A percentile compares a stretch with the other conserved stretches of the same genome.
Evolutionary conservation across 2,113 vertebrate genomes (phyloP).

Genomic region (Chiloscyllium plagiosum): DNA sequence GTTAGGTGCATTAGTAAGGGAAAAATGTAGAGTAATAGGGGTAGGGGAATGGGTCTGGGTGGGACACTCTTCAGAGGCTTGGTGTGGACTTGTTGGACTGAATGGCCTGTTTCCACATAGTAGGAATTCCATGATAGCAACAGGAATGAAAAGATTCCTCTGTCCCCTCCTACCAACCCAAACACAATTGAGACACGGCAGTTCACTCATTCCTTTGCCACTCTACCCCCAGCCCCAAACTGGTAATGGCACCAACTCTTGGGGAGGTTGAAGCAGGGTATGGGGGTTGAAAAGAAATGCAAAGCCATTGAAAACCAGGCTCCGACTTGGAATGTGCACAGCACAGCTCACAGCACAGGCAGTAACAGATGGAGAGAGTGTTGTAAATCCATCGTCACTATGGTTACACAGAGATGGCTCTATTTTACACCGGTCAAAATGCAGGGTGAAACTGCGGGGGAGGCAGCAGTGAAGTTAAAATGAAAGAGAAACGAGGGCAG

Average conservation of each 20-base stretch:
- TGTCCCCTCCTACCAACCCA: no score
- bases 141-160: neutral
- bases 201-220: no score
- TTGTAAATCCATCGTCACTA: neutral
- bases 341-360: neutral
- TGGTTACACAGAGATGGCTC: neutral
- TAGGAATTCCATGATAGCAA: no score
- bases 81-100: no score
- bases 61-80: no score
- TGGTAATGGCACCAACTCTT: neutral
- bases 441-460: neutral
- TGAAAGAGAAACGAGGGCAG: neutral
- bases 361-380: conserved; percentile 23
- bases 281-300: neutral
- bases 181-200: neutral
- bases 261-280: neutral
- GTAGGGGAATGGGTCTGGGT: no score
- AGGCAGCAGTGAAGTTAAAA: neutral
- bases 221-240: no score
- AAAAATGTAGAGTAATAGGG: no score
- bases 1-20: no score
- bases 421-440: neutral
- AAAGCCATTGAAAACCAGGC: neutral
- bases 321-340: neutral
- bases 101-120: no score